Evolutionary conservation across 2,113 vertebrate species (phyloP).

Genomic region (Rhegmatorhina hoffmannsi): DNA sequence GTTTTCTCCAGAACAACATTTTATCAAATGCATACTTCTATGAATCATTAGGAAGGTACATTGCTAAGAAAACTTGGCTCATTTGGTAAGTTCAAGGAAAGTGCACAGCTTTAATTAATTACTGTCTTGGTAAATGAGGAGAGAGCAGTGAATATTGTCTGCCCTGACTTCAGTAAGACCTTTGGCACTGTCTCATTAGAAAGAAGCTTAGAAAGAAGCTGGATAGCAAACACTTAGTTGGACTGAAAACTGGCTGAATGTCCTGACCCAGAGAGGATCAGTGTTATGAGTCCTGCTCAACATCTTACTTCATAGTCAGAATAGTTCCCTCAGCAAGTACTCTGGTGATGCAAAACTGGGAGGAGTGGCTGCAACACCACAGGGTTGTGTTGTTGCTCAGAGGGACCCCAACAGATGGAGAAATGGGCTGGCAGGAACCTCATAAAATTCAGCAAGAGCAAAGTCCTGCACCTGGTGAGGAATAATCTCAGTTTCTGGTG

Average conservation of each 20-base stretch:
- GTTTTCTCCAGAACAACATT: not conserved
- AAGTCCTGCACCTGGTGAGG: not conserved
- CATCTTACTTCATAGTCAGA: not conserved
- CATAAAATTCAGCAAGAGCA: not conserved
- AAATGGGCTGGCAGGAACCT: not conserved
- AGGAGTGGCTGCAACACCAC: not conserved
- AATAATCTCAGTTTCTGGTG: not conserved
- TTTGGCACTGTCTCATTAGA: not conserved
- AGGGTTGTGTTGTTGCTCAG: not conserved
- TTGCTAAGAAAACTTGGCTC: not conserved
- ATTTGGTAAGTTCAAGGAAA: not conserved
- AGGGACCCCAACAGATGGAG: not conserved
- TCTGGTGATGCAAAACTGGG: not conserved
- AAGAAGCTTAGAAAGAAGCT: not conserved
- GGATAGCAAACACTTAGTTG: not conserved
- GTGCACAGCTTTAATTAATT: not conserved
- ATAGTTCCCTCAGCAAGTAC: not conserved
- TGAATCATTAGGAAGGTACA: not conserved
- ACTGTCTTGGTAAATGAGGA: not conserved
- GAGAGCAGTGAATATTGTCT: not conserved
- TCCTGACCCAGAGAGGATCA: not conserved
- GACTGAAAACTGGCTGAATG: not conserved
- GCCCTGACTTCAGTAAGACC: not conserved
- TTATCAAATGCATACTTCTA: not conserved
- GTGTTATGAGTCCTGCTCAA: not conserved